phyloP scores from a whole-genome alignment of 2,797 vertebrate genomes.

The Gadopsis marmoratus region DNA sequence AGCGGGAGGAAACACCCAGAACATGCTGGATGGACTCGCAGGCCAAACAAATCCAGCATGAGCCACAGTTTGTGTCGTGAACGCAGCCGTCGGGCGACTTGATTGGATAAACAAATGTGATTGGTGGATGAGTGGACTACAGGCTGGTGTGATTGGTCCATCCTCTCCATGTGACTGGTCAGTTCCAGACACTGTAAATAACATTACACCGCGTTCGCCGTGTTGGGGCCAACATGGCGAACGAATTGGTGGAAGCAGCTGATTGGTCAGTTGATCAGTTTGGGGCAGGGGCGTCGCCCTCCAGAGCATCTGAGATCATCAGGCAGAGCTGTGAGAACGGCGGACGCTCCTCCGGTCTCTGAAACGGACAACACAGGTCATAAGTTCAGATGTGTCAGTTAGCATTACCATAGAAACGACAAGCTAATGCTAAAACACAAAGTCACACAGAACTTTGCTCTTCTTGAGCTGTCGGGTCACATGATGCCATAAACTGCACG shows the following conservation, averaged over 20 bases:
- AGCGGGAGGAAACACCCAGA: background rate
- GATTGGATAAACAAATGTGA: background rate
- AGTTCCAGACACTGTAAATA: background rate
- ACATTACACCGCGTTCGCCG: background rate
- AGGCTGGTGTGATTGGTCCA: background rate
- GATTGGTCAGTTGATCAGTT: conserved; percentile 44
- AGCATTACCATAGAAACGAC: no score
- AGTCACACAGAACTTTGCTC: no score
- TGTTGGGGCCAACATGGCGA: background rate
- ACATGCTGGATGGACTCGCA: background rate
- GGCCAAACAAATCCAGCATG: background rate
- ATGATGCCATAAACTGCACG: no score
- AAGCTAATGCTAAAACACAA: no score
- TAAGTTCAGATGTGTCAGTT: no score
- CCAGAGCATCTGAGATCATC: conserved; percentile 86
- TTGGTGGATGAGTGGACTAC: background rate
- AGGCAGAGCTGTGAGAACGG: conserved; percentile 86
- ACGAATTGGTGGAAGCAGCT: background rate
- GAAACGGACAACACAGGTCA: conserved; percentile 1
- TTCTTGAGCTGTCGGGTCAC: no score
- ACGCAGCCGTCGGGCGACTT: background rate
- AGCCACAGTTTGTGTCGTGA: background rate
- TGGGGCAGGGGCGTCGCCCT: conserved; percentile 76
- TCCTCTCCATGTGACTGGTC: background rate
- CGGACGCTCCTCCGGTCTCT: conserved; percentile 91